Conservation (phyloP, 2,888 invertebrate genomes). For the Eurytoma californica region DNA sequence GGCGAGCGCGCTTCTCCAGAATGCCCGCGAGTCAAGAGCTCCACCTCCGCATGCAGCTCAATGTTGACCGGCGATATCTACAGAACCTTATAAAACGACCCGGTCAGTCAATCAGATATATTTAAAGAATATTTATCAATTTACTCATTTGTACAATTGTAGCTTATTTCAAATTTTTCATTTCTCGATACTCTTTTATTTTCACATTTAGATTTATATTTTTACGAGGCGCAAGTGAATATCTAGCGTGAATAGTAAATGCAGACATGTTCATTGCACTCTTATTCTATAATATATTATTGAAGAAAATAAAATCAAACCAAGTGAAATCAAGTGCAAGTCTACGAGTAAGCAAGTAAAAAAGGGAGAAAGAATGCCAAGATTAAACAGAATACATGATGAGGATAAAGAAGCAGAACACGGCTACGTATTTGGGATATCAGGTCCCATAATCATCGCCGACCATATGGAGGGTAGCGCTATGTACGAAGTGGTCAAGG, state of each 20-base stretch:
- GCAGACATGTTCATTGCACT: background rate
- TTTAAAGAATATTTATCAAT: background rate
- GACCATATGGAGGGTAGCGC: conserved; percentile 98
- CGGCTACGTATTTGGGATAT: conserved; percentile 95
- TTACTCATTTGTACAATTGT: no score
- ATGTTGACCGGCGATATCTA: conserved; percentile 67
- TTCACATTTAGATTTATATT: no score
- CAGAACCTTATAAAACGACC: conserved; percentile 66
- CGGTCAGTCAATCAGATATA: conserved; percentile 63
- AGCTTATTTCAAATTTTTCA: background rate
- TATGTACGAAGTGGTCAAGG: conserved; percentile 99
- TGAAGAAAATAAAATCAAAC: background rate
- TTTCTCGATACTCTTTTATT: background rate
- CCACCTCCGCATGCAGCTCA: conserved; percentile 63
- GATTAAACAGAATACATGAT: background rate
- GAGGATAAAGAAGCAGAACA: conserved; percentile 82
- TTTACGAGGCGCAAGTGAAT: background rate
- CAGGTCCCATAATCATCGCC: conserved; percentile 98
- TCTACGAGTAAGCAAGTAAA: background rate
- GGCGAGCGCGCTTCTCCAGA: background rate
- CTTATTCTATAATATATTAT: background rate
- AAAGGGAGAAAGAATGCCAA: conserved; percentile 25
- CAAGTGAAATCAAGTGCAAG: background rate
- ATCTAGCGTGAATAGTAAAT: background rate
- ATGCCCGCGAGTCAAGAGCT: conserved; percentile 31